Evolutionary conservation across 1,140 invertebrate species (phyloP).

Genomic region (Nasonia vitripennis): DNA sequence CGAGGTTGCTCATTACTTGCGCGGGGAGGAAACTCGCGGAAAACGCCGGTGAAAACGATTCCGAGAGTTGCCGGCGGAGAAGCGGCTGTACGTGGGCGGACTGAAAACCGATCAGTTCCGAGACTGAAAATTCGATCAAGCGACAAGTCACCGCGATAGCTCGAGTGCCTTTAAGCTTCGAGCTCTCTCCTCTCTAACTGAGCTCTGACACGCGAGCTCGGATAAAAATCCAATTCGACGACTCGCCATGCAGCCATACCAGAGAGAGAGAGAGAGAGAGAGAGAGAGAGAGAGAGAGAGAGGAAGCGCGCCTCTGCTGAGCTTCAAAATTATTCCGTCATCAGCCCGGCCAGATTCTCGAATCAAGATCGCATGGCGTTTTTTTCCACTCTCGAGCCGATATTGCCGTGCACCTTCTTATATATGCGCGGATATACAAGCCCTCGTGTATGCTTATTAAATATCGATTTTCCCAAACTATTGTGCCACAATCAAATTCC

Average conservation of each 20-base stretch:
- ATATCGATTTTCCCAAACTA: neutral
- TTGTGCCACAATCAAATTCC: slow-evolving; percentile 15
- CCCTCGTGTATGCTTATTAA: neutral
- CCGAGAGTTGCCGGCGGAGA: slow-evolving; percentile 20
- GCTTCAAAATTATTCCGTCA: slow-evolving; percentile 11
- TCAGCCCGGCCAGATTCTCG: neutral
- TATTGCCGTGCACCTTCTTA: neutral
- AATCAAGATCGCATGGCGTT: neutral
- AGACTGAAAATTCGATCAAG: slow-evolving; percentile 51
- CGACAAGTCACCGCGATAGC: slow-evolving; percentile 48
- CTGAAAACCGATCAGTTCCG: slow-evolving; percentile 49
- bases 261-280: no score
- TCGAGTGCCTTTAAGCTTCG: slow-evolving; percentile 44
- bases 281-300: no score
- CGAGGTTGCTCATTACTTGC: slow-evolving; percentile 2
- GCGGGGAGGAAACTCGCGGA: neutral
- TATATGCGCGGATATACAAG: neutral
- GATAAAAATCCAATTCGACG: slow-evolving; percentile 50
- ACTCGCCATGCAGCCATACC: neutral
- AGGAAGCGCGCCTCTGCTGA: neutral
- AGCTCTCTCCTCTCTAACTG: slow-evolving; percentile 7
- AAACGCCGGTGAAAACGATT: slow-evolving; percentile 46
- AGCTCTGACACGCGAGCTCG: slow-evolving; percentile 39
- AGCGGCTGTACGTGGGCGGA: slow-evolving; percentile 46
- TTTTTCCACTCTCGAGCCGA: neutral